phyloP scores from a whole-genome alignment of 2,888 invertebrate species.

The Sepioteuthis lessoniana region DNA sequence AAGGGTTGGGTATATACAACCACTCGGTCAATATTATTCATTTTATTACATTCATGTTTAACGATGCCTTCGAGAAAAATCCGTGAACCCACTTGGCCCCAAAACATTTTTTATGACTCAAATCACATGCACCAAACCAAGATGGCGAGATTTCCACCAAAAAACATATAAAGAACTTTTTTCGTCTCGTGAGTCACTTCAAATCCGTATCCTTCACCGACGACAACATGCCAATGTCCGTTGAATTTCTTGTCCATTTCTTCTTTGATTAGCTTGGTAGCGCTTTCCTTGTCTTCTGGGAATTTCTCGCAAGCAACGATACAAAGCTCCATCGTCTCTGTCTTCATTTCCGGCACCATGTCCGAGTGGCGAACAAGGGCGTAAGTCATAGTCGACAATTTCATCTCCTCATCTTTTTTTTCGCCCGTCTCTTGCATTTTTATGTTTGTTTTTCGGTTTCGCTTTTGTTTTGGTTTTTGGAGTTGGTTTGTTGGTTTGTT shows the following conservation, averaged over 20 bases:
- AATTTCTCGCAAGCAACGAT: slow-evolving; percentile 95
- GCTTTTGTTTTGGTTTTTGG: too few species aligned
- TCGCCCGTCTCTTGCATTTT: background rate
- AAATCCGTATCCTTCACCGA: slow-evolving; percentile 94
- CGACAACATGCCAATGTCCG: slow-evolving; percentile 90
- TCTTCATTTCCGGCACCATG: slow-evolving; percentile 93
- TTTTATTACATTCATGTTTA: too few species aligned
- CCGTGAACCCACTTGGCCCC: too few species aligned
- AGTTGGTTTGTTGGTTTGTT: too few species aligned
- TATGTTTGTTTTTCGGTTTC: background rate
- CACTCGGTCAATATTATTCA: too few species aligned
- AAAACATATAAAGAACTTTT: slow-evolving; percentile 76
- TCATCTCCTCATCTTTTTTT: background rate
- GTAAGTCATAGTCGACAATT: background rate
- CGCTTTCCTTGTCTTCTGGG: slow-evolving; percentile 86
- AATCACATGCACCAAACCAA: slow-evolving; percentile 83
- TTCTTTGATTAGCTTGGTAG: slow-evolving; percentile 92
- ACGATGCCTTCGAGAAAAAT: too few species aligned
- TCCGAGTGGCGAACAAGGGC: slow-evolving; percentile 83
- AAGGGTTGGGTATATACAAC: too few species aligned
- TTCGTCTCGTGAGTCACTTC: slow-evolving; percentile 91
- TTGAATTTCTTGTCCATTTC: slow-evolving; percentile 95
- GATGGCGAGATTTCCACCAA: slow-evolving; percentile 90
- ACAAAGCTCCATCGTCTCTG: slow-evolving; percentile 90
- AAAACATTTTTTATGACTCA: too few species aligned